Evolutionary conservation across 2,797 vertebrate genomes (phyloP), one percentile per base, ranked within the genome.

Genomic region (Hyperoplus lanceolatus): DNA sequence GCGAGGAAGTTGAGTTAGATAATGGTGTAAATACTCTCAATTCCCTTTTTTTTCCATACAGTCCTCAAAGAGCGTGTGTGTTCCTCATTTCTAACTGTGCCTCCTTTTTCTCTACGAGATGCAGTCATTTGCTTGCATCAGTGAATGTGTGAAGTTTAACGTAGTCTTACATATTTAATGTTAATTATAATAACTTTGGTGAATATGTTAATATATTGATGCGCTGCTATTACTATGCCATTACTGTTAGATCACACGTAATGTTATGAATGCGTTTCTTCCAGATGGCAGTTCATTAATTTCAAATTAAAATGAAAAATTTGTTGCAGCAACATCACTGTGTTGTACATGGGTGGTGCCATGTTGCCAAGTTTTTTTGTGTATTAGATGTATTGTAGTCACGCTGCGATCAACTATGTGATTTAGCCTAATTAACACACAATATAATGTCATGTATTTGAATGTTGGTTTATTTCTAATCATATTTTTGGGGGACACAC

Each of bases 111-210:
- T 29, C 29, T 29, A 29, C 29, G 5, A 67, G 29, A 63, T 64
- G 50, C 65, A 45, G 16, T 38, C 12, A 54, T 75, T 57, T 58
- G 55, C 9, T 39, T 72, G 16, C 38, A 67, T 18, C 59, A 70
- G 67, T 64, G 14, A 69, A 77, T 68, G 39, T 72, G 51, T 38
- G 1, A 53, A 43, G 53, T 45, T 73, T 42, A 1, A 67, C 73
- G 38, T 62, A 14, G 64, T 48, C 39, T 64, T 70, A 4, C 39
- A 73, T 80, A 69, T 76, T 81, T 61, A 75, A 83, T 76, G 49
- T 60, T 61, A 41, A 61, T 71, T 75, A 39, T 61, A 62, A 57
- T 56, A 74, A 49, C 66, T 73, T 91, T 86, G 69, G 87, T 80
- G 45, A 76, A 54, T 65, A 58, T 14, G 7, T 63, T 60, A 43